These are phyloP conservation scores for Heterodera schachtii DNA, from an alignment of 1,140 invertebrate genomes.

Conservation along the genomic window DNA sequence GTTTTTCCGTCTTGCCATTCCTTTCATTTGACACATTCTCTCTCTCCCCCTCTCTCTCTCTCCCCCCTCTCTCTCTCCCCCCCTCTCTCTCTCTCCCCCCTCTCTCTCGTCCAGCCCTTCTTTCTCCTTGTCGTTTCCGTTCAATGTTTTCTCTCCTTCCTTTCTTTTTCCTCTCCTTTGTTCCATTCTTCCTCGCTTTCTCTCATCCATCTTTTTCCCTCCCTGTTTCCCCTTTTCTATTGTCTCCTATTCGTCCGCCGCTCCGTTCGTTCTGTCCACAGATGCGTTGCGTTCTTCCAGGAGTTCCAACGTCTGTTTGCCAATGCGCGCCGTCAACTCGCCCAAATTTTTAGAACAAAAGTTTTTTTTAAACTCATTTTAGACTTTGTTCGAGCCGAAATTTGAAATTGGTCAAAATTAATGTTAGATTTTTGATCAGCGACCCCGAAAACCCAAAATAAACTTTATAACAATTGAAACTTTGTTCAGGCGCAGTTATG, in stretches of 20 bases:
- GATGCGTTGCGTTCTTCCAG: conserved; percentile 31
- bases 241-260: too few species aligned
- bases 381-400: too few species aligned
- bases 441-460: too few species aligned
- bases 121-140: neutral
- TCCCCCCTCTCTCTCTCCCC: too few species aligned
- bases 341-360: neutral
- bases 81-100: neutral
- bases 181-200: neutral
- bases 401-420: too few species aligned
- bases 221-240: neutral
- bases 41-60: too few species aligned
- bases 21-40: neutral
- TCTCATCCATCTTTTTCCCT: neutral
- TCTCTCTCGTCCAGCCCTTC: neutral
- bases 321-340: conserved; percentile 58
- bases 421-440: too few species aligned
- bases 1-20: neutral
- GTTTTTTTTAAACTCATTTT: too few species aligned
- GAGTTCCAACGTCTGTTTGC: conserved; percentile 57
- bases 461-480: too few species aligned
- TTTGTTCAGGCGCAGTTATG: too few species aligned
- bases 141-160: neutral
- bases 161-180: too few species aligned
- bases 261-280: neutral